Percentiles rank a stretch among this genome's conserved stretches.
phyloP scores from a whole-genome alignment of 2,113 vertebrate genomes.

The Glareola pratincola region DNA sequence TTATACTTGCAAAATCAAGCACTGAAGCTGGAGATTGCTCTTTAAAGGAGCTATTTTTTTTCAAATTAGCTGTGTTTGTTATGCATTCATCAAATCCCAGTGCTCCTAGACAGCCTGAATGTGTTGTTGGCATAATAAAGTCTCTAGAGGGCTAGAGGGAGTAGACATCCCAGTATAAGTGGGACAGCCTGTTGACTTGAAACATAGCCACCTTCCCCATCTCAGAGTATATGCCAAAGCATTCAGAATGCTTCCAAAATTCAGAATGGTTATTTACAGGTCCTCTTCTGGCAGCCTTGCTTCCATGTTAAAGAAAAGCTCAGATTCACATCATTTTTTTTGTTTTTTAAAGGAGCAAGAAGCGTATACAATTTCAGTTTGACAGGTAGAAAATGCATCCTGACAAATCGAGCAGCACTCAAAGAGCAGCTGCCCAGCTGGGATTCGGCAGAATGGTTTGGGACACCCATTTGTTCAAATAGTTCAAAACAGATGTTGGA shows the following conservation, averaged over 20 bases:
- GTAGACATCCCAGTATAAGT: background rate
- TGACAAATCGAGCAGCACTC: background rate
- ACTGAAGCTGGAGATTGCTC: constrained; percentile 29
- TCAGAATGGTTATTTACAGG: background rate
- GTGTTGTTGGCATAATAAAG: background rate
- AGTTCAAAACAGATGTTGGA: background rate
- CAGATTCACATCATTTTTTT: background rate
- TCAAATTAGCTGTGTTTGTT: constrained; percentile 26
- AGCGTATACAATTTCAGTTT: background rate
- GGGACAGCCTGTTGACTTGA: background rate
- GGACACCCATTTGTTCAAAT: background rate
- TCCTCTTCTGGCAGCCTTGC: background rate
- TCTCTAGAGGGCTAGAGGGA: background rate
- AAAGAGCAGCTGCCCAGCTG: background rate
- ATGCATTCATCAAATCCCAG: constrained; percentile 20
- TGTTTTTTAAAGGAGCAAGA: background rate
- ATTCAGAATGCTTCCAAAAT: background rate
- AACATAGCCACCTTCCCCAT: background rate
- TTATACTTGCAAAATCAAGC: constrained; percentile 63
- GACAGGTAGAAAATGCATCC: background rate
- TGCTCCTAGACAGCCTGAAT: background rate
- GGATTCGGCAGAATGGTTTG: background rate
- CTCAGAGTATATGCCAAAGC: background rate
- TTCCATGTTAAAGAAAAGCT: background rate
- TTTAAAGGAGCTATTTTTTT: constrained; percentile 23